phyloP scores from a whole-genome alignment of 1,140 invertebrate genomes.

The Trissolcus basalis region DNA sequence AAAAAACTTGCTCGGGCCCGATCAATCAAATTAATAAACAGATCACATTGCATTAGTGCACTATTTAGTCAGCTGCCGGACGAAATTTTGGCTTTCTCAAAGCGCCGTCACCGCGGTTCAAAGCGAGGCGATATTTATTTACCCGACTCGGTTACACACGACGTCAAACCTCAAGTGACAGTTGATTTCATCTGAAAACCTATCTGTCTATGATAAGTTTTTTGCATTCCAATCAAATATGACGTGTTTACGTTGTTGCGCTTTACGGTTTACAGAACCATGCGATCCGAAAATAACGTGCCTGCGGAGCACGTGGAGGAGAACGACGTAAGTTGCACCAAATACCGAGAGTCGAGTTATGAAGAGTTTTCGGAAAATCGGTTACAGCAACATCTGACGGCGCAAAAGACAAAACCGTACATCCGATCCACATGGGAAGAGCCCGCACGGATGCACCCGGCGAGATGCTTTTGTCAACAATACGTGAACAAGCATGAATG shows the following conservation, averaged over 20 bases:
- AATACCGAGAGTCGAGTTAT: too few species aligned
- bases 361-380: too few species aligned
- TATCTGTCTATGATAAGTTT: constrained; percentile 44
- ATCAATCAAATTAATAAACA: constrained; percentile 37
- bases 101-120: neutral
- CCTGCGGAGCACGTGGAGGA: too few species aligned
- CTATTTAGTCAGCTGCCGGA: constrained; percentile 46
- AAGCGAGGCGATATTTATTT: constrained; percentile 42
- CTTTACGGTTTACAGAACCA: too few species aligned
- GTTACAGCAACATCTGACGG: too few species aligned
- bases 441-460: neutral
- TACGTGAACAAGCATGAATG: constrained; percentile 6
- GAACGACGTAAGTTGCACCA: too few species aligned
- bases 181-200: constrained; percentile 53
- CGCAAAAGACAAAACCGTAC: neutral
- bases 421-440: neutral
- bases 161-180: constrained; percentile 43
- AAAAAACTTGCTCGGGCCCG: neutral
- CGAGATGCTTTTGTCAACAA: constrained; percentile 20
- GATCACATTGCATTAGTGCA: constrained; percentile 16
- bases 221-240: constrained; percentile 46
- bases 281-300: too few species aligned
- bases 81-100: constrained; percentile 15
- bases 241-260: constrained; percentile 29
- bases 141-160: constrained; percentile 40